These are phyloP conservation scores for Numenius phaeopus DNA, from an alignment of 2,797 vertebrate species.

Conservation along the genomic window DNA sequence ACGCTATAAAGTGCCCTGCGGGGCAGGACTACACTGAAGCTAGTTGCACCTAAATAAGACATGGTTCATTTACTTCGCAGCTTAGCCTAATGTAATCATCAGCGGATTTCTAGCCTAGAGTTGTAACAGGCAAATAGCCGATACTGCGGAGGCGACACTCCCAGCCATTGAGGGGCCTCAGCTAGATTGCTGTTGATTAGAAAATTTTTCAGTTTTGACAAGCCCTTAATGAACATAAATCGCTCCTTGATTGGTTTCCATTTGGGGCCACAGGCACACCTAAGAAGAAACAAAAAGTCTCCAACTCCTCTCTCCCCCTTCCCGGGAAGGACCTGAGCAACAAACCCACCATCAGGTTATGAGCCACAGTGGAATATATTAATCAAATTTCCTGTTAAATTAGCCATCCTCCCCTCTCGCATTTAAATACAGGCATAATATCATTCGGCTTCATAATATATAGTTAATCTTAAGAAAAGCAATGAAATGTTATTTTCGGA, in stretches of 20 bases:
- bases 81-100: slow-evolving; percentile 90
- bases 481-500: background rate
- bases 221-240: slow-evolving; percentile 88
- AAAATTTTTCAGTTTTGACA: slow-evolving; percentile 90
- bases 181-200: slow-evolving; percentile 85
- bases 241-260: slow-evolving; percentile 83
- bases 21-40: slow-evolving; percentile 84
- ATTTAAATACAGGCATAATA: background rate
- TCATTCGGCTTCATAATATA: background rate
- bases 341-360: background rate
- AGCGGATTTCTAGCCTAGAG: slow-evolving; percentile 84
- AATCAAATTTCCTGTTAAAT: slow-evolving; percentile 56
- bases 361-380: slow-evolving; percentile 50
- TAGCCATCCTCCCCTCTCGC: background rate
- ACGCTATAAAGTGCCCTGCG: slow-evolving; percentile 84
- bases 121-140: slow-evolving; percentile 83
- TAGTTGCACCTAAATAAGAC: slow-evolving; percentile 88
- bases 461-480: background rate
- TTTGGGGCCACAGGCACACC: slow-evolving; percentile 82
- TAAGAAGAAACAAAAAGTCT: slow-evolving; percentile 57
- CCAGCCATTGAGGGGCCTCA: slow-evolving; percentile 80
- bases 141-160: slow-evolving; percentile 77
- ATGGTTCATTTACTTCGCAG: slow-evolving; percentile 88
- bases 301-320: background rate
- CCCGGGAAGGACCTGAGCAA: background rate